Evolutionary conservation across 2,888 invertebrate genomes (phyloP).

Genomic region (Lordiphosa andalusiaca): DNA sequence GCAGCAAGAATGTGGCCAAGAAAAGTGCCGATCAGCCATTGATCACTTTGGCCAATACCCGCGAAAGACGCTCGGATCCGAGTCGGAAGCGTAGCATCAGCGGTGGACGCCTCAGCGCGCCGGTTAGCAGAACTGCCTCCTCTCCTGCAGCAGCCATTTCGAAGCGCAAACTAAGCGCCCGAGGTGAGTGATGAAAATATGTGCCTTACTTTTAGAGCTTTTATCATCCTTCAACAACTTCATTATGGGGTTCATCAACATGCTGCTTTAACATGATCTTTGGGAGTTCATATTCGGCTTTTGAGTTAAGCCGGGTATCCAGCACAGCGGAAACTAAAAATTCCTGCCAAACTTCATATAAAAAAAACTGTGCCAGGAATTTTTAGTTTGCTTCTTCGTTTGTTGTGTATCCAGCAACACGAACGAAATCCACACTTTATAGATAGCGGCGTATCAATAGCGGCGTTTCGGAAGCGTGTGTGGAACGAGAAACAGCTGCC

Average conservation of each 20-base stretch:
- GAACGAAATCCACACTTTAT: too few species aligned
- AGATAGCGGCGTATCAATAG: too few species aligned
- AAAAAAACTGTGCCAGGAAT: too few species aligned
- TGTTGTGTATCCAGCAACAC: too few species aligned
- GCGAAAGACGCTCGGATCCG: slow-evolving; percentile 61
- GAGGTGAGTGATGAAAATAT: slow-evolving; percentile 63
- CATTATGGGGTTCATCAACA: slow-evolving; percentile 6
- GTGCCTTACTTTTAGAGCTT: too few species aligned
- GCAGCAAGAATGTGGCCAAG: slow-evolving; percentile 71
- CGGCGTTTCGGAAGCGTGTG: too few species aligned
- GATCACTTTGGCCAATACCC: slow-evolving; percentile 41
- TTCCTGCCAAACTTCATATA: too few species aligned
- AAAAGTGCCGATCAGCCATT: slow-evolving; percentile 66
- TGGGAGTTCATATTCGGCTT: too few species aligned
- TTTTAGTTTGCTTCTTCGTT: too few species aligned
- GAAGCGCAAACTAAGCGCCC: slow-evolving; percentile 71
- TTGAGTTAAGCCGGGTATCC: too few species aligned
- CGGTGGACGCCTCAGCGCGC: slow-evolving; percentile 35
- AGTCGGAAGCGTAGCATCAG: slow-evolving; percentile 48
- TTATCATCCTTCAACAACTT: slow-evolving; percentile 9
- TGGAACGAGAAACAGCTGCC: too few species aligned
- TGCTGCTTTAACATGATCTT: slow-evolving; percentile 1
- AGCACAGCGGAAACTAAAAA: too few species aligned
- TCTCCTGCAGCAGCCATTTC: slow-evolving; percentile 11
- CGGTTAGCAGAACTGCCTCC: slow-evolving; percentile 42